phyloP scores from a whole-genome alignment of 2,888 invertebrate genomes.

The Gortyna flavago region DNA sequence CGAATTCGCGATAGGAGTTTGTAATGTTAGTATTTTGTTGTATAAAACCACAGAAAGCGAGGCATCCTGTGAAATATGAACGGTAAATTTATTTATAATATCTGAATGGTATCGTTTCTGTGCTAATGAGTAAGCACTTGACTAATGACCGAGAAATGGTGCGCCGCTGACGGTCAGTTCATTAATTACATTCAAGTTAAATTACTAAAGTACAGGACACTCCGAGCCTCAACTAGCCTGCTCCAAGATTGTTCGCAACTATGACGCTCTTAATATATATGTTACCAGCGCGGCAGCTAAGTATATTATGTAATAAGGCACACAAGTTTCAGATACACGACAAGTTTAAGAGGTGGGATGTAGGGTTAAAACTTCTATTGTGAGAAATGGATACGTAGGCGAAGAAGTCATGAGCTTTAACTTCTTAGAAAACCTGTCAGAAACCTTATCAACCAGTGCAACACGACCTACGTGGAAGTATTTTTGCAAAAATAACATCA shows the following conservation, averaged over 20 bases:
- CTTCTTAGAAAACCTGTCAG: slow-evolving; percentile 8
- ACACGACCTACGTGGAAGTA: background rate
- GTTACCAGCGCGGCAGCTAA: slow-evolving; percentile 5
- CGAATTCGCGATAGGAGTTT: slow-evolving; percentile 32
- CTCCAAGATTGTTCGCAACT: slow-evolving; percentile 56
- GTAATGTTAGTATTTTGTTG: slow-evolving; percentile 41
- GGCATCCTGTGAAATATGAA: slow-evolving; percentile 46
- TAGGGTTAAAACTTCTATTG: slow-evolving; percentile 16
- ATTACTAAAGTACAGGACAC: slow-evolving; percentile 69
- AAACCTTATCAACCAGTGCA: background rate
- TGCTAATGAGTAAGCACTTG: slow-evolving; percentile 71
- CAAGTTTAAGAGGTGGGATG: slow-evolving; percentile 12
- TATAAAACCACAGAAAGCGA: slow-evolving; percentile 20
- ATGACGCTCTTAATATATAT: slow-evolving; percentile 41
- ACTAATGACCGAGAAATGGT: slow-evolving; percentile 71
- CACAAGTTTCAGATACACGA: slow-evolving; percentile 28
- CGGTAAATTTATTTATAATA: slow-evolving; percentile 51
- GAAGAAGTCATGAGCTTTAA: background rate
- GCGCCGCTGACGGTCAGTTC: slow-evolving; percentile 74
- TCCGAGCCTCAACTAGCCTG: slow-evolving; percentile 45
- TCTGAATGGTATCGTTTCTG: slow-evolving; percentile 62
- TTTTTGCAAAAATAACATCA: background rate
- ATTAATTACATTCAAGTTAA: slow-evolving; percentile 79
- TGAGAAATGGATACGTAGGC: slow-evolving; percentile 1
- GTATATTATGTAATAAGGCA: slow-evolving; percentile 29